Evolutionary conservation across 2,888 invertebrate species (phyloP).

Genomic region (Suillia variegata): DNA sequence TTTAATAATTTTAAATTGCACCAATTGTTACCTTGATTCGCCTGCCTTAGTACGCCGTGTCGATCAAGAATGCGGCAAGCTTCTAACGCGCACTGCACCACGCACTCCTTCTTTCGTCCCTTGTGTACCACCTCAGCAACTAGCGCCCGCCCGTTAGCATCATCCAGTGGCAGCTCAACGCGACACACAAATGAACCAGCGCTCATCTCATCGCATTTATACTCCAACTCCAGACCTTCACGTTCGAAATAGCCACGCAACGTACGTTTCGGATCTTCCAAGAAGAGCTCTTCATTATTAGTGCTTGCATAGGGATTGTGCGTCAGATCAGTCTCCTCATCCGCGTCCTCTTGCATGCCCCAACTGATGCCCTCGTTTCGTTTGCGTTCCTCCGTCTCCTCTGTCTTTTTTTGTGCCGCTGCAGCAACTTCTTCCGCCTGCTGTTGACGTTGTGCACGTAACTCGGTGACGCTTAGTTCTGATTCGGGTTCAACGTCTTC

Average conservation of each 20-base stretch:
- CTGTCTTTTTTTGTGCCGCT: slow-evolving; percentile 62
- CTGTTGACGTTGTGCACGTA: slow-evolving; percentile 65
- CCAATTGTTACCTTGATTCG: slow-evolving; percentile 74
- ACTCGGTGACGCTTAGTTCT: slow-evolving; percentile 76
- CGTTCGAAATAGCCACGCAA: slow-evolving; percentile 92
- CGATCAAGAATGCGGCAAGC: slow-evolving; percentile 91
- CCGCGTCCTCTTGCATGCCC: slow-evolving; percentile 94
- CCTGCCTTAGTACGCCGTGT: slow-evolving; percentile 82
- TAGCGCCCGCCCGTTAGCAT: slow-evolving; percentile 74
- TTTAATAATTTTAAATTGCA: not conserved
- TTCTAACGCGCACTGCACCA: slow-evolving; percentile 90
- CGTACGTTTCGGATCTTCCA: slow-evolving; percentile 95
- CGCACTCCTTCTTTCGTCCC: slow-evolving; percentile 94
- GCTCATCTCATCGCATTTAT: slow-evolving; percentile 85
- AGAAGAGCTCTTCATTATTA: slow-evolving; percentile 85
- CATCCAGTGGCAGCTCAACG: slow-evolving; percentile 80
- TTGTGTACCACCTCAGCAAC: slow-evolving; percentile 84
- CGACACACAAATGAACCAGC: slow-evolving; percentile 87
- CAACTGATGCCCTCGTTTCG: slow-evolving; percentile 80
- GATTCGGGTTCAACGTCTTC: slow-evolving; percentile 88
- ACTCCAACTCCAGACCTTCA: slow-evolving; percentile 84
- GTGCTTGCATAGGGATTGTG: slow-evolving; percentile 85
- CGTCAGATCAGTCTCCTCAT: slow-evolving; percentile 79
- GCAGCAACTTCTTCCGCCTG: slow-evolving; percentile 76
- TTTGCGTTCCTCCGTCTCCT: slow-evolving; percentile 62